Conservation (phyloP, 2,888 invertebrate genomes). For the Camptogramma bilineatum region DNA sequence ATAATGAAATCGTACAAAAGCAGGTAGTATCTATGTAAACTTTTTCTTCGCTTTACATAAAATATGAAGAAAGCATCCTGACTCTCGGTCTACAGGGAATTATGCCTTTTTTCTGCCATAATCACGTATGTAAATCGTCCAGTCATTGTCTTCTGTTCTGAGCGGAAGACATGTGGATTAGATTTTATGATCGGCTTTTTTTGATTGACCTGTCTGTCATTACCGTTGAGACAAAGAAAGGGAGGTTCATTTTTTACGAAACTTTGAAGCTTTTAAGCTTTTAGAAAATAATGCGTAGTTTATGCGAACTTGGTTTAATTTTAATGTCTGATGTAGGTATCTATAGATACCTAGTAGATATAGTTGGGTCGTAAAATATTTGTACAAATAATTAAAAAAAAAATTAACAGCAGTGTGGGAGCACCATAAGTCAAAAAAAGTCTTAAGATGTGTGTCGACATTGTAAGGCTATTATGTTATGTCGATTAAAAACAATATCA, state of each 20-base stretch:
- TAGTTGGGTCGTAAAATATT: too few relatives aligned
- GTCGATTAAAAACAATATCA: too few relatives aligned
- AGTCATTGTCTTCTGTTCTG: conserved; percentile 77
- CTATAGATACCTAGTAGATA: too few relatives aligned
- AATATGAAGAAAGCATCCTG: background rate
- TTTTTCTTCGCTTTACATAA: background rate
- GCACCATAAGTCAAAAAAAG: too few relatives aligned
- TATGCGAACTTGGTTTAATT: too few relatives aligned
- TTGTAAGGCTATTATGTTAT: too few relatives aligned
- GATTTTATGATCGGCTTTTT: conserved; percentile 56
- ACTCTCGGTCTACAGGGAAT: conserved; percentile 35
- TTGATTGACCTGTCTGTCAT: conserved; percentile 46
- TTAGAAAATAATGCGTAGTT: background rate
- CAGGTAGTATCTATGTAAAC: too few relatives aligned
- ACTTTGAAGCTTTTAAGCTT: conserved; percentile 23
- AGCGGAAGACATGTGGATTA: conserved; percentile 69
- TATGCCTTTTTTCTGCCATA: conserved; percentile 60
- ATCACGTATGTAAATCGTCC: conserved; percentile 79
- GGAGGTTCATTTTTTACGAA: conserved; percentile 24
- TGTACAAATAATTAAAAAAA: too few relatives aligned
- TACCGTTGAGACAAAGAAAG: conserved; percentile 45
- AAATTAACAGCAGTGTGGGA: too few relatives aligned
- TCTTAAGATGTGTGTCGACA: too few relatives aligned
- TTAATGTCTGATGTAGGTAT: too few relatives aligned
- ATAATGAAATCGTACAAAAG: too few relatives aligned